phyloP scores from a whole-genome alignment of 1,140 invertebrate genomes.

The Amyelois transitella region DNA sequence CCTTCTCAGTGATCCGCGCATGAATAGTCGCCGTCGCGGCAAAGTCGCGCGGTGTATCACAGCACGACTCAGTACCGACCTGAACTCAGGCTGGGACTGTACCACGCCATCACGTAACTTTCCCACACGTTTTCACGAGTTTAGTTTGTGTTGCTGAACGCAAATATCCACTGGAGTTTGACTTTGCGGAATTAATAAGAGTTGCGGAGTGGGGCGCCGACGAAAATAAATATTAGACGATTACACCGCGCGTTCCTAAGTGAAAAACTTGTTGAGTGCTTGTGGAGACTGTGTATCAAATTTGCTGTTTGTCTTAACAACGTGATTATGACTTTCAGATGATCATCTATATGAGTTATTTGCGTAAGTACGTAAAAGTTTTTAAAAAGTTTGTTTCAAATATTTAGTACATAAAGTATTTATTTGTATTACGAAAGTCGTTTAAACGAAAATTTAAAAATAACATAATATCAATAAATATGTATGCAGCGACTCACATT shows the following conservation, averaged over 20 bases:
- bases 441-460: too few relatives aligned
- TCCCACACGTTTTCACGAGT: conserved; percentile 26
- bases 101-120: conserved; percentile 40
- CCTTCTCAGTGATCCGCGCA: conserved; percentile 57
- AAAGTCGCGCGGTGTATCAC: conserved; percentile 32
- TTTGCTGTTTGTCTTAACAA: neutral
- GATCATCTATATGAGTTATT: conserved; percentile 4
- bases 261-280: conserved; percentile 21
- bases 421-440: too few relatives aligned
- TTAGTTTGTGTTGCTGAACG: conserved; percentile 28
- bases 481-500: too few relatives aligned
- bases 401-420: neutral
- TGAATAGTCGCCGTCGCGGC: conserved; percentile 44
- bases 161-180: conserved; percentile 12
- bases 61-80: conserved; percentile 39
- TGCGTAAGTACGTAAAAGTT: conserved; percentile 11
- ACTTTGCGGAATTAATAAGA: neutral
- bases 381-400: neutral
- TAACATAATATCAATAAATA: too few relatives aligned
- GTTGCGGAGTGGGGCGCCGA: neutral
- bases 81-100: conserved; percentile 35
- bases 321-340: conserved; percentile 8
- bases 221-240: neutral
- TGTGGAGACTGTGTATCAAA: conserved; percentile 20
- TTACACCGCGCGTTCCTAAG: conserved; percentile 13